Evolutionary conservation across 2,888 invertebrate species (phyloP).

Genomic region (Spialia ferax): DNA sequence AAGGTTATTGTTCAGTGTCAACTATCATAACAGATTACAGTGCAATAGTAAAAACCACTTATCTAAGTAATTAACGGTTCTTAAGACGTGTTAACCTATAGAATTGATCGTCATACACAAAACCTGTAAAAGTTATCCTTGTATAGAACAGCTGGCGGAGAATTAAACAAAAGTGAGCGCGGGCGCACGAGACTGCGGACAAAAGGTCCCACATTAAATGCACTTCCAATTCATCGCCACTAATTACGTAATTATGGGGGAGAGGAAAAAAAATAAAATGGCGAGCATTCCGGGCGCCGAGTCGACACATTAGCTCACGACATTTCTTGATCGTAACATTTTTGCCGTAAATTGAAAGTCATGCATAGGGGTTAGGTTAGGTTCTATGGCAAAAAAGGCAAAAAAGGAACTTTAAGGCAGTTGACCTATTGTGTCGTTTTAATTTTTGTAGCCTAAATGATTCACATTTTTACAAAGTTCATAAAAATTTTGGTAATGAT

Average conservation of each 20-base stretch:
- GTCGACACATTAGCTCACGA: conserved; percentile 79
- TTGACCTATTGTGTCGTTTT: too few species aligned
- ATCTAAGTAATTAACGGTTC: background rate
- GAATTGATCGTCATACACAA: conserved; percentile 44
- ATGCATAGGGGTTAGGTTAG: conserved; percentile 51
- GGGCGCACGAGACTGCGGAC: conserved; percentile 68
- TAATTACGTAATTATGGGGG: conserved; percentile 85
- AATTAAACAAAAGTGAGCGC: conserved; percentile 68
- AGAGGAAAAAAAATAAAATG: conserved; percentile 68
- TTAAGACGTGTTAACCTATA: conserved; percentile 19
- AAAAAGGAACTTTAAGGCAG: background rate
- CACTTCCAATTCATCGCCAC: conserved; percentile 81
- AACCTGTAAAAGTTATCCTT: conserved; percentile 62
- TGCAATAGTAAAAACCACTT: background rate
- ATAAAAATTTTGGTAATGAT: too few species aligned
- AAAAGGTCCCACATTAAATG: conserved; percentile 79
- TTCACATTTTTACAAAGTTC: too few species aligned
- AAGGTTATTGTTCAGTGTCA: background rate
- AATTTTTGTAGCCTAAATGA: too few species aligned
- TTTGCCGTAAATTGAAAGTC: conserved; percentile 73
- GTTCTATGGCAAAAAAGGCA: background rate
- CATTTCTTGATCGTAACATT: conserved; percentile 66
- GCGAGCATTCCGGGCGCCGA: conserved; percentile 76
- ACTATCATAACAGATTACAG: background rate
- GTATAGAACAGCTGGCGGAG: conserved; percentile 73